Evolutionary conservation across 2,888 invertebrate genomes (phyloP).

Genomic region (Athalia cordata): DNA sequence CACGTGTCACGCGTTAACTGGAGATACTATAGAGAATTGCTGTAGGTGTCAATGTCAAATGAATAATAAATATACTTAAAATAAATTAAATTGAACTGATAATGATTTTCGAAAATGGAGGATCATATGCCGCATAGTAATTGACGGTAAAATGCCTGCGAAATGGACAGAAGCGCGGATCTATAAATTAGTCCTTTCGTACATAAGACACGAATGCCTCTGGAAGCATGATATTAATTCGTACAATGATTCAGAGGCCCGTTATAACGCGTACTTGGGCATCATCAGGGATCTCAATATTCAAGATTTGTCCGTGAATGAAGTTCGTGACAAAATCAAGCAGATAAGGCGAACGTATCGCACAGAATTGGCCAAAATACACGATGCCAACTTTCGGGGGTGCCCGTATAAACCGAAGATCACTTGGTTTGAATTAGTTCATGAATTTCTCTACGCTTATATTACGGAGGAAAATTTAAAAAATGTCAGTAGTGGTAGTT

Average conservation of each 20-base stretch:
- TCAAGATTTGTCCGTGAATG: conserved; percentile 13
- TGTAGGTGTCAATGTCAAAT: not conserved
- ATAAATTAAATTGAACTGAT: not conserved
- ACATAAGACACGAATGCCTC: conserved; percentile 15
- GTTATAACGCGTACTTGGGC: conserved; percentile 7
- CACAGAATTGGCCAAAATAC: conserved; percentile 15
- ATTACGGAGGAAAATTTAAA: conserved; percentile 6
- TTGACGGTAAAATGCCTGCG: not conserved
- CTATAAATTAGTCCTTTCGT: conserved; percentile 8
- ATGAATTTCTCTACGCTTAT: conserved; percentile 8
- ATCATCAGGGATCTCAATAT: conserved; percentile 11
- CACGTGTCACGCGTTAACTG: no score
- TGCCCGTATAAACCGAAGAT: conserved; percentile 22
- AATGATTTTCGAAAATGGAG: no score
- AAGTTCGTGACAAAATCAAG: conserved; percentile 18
- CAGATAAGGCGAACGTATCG: conserved; percentile 11
- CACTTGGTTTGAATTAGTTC: conserved; percentile 23
- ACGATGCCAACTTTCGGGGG: conserved; percentile 21
- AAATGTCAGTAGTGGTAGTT: not conserved
- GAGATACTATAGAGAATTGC: not conserved
- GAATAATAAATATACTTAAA: not conserved
- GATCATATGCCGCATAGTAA: not conserved
- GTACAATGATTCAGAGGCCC: conserved; percentile 22
- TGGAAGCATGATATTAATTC: conserved; percentile 13
- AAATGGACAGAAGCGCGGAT: conserved; percentile 27